Conservation (phyloP, 2,113 vertebrate species). For the Poeciliopsis prolifica region DNA sequence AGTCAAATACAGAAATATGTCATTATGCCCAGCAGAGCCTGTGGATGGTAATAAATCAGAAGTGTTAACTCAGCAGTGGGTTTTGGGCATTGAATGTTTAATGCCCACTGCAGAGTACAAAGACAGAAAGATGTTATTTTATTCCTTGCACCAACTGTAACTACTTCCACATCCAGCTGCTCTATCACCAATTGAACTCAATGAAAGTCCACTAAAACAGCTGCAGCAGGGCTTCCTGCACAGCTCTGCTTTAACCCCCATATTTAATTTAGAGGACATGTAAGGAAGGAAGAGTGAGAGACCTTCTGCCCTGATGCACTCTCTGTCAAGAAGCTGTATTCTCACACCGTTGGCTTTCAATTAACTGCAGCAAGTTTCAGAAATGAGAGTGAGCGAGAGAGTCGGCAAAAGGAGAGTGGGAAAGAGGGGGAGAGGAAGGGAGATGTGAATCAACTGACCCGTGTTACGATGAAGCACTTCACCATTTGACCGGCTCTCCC, state of each 20-base stretch:
- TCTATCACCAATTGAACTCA: slow-evolving; percentile 25
- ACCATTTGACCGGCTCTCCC: slow-evolving; percentile 64
- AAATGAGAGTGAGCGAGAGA: slow-evolving; percentile 50
- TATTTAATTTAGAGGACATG: slow-evolving; percentile 52
- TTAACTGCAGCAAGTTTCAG: slow-evolving; percentile 72
- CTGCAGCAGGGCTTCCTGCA: slow-evolving; percentile 27
- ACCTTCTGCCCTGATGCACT: slow-evolving; percentile 43
- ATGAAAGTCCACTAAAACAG: slow-evolving; percentile 31
- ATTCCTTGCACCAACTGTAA: slow-evolving; percentile 18
- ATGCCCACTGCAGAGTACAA: not conserved
- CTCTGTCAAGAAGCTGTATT: slow-evolving; percentile 73
- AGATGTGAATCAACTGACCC: slow-evolving; percentile 62
- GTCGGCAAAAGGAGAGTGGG: slow-evolving; percentile 7
- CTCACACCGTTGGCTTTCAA: slow-evolving; percentile 79
- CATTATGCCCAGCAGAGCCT: too few species aligned
- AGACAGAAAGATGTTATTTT: not conserved
- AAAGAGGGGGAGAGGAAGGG: slow-evolving; percentile 22
- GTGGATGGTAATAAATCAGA: too few species aligned
- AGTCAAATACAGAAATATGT: too few species aligned
- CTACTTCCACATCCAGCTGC: slow-evolving; percentile 5
- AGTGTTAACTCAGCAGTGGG: too few species aligned
- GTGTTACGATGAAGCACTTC: slow-evolving; percentile 57
- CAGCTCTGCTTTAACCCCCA: slow-evolving; percentile 32
- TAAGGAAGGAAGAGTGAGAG: slow-evolving; percentile 31
- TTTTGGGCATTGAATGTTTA: too few species aligned